Conservation (phyloP, 2,797 vertebrate genomes). For the Thamnophis elegans region DNA sequence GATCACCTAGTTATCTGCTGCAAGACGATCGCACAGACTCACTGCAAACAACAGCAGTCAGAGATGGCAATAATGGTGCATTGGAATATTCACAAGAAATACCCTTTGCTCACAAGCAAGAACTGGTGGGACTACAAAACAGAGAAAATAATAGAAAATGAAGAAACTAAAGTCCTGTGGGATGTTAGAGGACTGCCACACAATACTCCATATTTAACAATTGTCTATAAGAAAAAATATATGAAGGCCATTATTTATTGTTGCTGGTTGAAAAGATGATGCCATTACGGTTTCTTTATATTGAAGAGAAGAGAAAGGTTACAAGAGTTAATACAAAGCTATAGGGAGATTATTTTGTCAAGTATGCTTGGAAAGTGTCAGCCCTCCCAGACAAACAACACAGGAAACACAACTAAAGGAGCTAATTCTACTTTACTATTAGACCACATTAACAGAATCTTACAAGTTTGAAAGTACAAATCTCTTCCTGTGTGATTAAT, state of each 20-base stretch:
- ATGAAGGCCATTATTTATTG: not conserved
- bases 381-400: not conserved
- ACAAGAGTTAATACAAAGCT: not conserved
- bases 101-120: not conserved
- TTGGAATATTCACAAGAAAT: not conserved
- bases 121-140: not conserved
- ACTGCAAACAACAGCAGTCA: not conserved
- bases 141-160: not conserved
- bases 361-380: not conserved
- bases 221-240: not conserved
- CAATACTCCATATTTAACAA: not conserved
- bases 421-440: not conserved
- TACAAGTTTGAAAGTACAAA: not conserved
- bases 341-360: not conserved
- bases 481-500: not conserved
- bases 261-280: not conserved
- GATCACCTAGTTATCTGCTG: not conserved
- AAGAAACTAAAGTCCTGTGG: not conserved
- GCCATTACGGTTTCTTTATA: not conserved
- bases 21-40: not conserved
- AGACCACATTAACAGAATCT: not conserved
- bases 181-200: not conserved
- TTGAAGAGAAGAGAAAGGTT: not conserved
- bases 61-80: not conserved
- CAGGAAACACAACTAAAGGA: not conserved